These are phyloP conservation scores for Morphnarchus princeps DNA, from an alignment of 2,113 vertebrate genomes.

Conservation along the genomic window DNA sequence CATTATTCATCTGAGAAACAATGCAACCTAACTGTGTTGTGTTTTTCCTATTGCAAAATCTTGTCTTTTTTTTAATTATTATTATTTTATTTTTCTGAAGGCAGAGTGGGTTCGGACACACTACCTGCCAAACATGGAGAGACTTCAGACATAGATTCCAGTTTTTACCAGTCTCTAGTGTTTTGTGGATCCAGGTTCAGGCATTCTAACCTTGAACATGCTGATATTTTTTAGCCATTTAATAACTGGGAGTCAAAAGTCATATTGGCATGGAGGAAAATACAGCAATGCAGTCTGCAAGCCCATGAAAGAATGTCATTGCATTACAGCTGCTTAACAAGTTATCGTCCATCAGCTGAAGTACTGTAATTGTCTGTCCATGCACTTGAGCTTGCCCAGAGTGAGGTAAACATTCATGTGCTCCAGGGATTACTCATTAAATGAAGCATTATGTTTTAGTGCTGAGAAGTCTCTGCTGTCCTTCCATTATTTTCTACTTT, in stretches of 20 bases:
- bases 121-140: neutral
- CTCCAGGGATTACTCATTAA: conserved; percentile 40
- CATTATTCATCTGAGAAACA: neutral
- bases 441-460: neutral
- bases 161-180: neutral
- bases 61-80: neutral
- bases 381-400: conserved; percentile 33
- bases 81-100: neutral
- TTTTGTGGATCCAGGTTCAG: neutral
- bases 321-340: neutral
- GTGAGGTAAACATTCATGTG: conserved; percentile 9
- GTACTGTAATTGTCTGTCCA: neutral
- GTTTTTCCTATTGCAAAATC: neutral
- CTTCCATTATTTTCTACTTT: conserved; percentile 1
- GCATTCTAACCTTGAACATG: neutral
- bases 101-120: neutral
- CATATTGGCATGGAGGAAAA: neutral
- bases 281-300: neutral
- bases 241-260: neutral
- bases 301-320: neutral
- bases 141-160: neutral
- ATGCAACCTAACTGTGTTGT: neutral
- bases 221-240: neutral
- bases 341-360: neutral
- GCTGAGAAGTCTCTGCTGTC: neutral